phyloP scores from a whole-genome alignment of 2,888 invertebrate species.

The Andrena camellia region DNA sequence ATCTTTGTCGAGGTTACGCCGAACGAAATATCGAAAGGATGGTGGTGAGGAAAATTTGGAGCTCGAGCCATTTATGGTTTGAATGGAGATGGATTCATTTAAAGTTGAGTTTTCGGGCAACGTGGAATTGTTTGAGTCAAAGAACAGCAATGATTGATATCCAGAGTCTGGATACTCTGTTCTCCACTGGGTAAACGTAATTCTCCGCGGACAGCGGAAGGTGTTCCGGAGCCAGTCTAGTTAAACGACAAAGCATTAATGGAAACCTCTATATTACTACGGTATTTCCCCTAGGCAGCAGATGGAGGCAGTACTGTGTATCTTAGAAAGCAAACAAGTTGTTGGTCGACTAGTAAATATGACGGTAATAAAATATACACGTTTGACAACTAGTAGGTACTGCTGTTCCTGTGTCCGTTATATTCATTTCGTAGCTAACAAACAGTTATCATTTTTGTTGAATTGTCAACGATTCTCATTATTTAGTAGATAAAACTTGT shows the following conservation, averaged over 20 bases:
- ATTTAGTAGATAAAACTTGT: no score
- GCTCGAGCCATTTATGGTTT: not conserved
- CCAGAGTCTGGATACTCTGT: not conserved
- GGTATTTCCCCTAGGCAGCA: constrained; percentile 60
- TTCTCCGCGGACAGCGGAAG: constrained; percentile 51
- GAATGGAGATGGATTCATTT: not conserved
- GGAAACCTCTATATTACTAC: constrained; percentile 76
- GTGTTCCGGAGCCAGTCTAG: constrained; percentile 49
- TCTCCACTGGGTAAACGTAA: constrained; percentile 54
- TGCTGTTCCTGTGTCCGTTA: constrained; percentile 30
- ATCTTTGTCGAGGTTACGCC: not conserved
- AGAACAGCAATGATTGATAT: constrained; percentile 23
- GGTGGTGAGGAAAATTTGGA: not conserved
- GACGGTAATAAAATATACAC: constrained; percentile 82
- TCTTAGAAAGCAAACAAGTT: constrained; percentile 79
- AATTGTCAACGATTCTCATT: not conserved
- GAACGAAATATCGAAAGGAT: not conserved
- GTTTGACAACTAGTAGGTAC: constrained; percentile 65
- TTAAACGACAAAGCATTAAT: constrained; percentile 77
- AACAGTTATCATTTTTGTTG: not conserved
- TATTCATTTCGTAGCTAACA: not conserved
- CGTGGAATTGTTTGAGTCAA: not conserved
- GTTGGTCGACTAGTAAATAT: constrained; percentile 78
- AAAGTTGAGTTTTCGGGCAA: not conserved
- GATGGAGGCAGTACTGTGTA: constrained; percentile 64